Evolutionary conservation across 2,888 invertebrate genomes (phyloP).

Genomic region (Drosophila limbata): DNA sequence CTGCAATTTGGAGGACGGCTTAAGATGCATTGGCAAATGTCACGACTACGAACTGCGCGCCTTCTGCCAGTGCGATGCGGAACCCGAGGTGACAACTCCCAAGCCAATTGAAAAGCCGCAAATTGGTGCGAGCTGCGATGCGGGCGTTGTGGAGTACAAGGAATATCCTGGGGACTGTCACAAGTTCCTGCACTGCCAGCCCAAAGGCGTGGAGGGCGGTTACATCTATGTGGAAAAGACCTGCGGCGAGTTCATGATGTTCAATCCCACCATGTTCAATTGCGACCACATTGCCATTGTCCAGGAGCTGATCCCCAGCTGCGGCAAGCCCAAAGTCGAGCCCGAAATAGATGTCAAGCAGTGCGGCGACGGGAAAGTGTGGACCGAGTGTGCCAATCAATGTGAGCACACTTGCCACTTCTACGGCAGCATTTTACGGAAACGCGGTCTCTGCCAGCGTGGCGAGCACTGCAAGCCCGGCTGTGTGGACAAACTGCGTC

Average conservation of each 20-base stretch:
- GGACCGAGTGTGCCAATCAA: slow-evolving; percentile 89
- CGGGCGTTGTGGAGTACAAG: slow-evolving; percentile 87
- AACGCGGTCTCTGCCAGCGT: slow-evolving; percentile 81
- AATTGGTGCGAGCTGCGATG: slow-evolving; percentile 77
- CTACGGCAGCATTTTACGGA: slow-evolving; percentile 85
- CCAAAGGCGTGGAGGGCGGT: slow-evolving; percentile 83
- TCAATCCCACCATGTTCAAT: slow-evolving; percentile 88
- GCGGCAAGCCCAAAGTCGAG: slow-evolving; percentile 80
- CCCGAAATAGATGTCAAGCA: slow-evolving; percentile 44
- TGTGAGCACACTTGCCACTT: slow-evolving; percentile 91
- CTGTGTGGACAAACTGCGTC: slow-evolving; percentile 83
- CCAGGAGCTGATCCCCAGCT: slow-evolving; percentile 87
- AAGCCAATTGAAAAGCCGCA: slow-evolving; percentile 75
- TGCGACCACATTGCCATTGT: slow-evolving; percentile 89
- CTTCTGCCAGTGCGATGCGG: slow-evolving; percentile 88
- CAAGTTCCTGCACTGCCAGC: slow-evolving; percentile 90
- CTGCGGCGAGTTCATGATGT: slow-evolving; percentile 89
- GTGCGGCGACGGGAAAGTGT: slow-evolving; percentile 86
- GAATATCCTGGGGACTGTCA: slow-evolving; percentile 89
- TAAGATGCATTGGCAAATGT: slow-evolving; percentile 89
- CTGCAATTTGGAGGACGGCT: slow-evolving; percentile 91
- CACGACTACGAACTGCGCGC: slow-evolving; percentile 94
- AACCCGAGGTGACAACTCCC: slow-evolving; percentile 39
- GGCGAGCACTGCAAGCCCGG: slow-evolving; percentile 82
- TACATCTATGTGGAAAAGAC: slow-evolving; percentile 88